Percentiles rank a stretch among this genome's conserved stretches.
These are phyloP conservation scores for Lycopodina hypogea DNA, from an alignment of 37 sponge, comb jelly and placozoan species.

Conservation along the genomic window DNA sequence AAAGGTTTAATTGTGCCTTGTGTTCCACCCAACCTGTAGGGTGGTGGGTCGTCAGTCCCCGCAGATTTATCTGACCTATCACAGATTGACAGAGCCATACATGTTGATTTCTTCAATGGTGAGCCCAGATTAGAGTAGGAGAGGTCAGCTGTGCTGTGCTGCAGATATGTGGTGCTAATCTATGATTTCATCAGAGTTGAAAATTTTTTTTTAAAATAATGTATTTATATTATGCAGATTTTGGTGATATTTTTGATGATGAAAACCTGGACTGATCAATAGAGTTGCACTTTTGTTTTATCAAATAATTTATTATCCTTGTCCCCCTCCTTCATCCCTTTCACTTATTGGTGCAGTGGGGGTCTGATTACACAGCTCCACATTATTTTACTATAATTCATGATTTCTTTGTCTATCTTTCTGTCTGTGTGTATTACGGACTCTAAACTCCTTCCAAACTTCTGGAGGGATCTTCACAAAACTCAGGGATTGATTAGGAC, in stretches of 20 bases:
- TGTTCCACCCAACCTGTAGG: not conserved
- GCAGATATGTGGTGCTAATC: not conserved
- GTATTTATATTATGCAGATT: conserved; percentile 16
- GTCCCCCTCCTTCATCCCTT: too few species aligned
- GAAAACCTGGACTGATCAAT: conserved; percentile 30
- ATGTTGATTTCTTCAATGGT: conserved; percentile 54
- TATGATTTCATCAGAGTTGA: not conserved
- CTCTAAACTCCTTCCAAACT: too few species aligned
- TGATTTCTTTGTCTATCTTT: too few species aligned
- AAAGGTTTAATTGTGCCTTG: not conserved
- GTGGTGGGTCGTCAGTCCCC: conserved; percentile 41
- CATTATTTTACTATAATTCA: too few species aligned
- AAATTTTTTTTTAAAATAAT: not conserved
- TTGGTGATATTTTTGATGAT: conserved; percentile 61
- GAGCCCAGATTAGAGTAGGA: not conserved
- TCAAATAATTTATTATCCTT: too few species aligned
- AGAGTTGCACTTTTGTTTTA: too few species aligned
- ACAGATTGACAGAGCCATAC: conserved; percentile 57
- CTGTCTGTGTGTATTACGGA: too few species aligned
- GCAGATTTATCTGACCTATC: conserved; percentile 47
- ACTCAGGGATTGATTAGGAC: too few species aligned
- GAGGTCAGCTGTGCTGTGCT: too few species aligned
- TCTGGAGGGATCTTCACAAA: too few species aligned
- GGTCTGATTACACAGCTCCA: too few species aligned
- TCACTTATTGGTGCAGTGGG: too few species aligned